Evolutionary conservation across 1,140 invertebrate genomes (phyloP), one percentile per base, ranked within the genome.

Genomic region (Aphidius gifuensis): DNA sequence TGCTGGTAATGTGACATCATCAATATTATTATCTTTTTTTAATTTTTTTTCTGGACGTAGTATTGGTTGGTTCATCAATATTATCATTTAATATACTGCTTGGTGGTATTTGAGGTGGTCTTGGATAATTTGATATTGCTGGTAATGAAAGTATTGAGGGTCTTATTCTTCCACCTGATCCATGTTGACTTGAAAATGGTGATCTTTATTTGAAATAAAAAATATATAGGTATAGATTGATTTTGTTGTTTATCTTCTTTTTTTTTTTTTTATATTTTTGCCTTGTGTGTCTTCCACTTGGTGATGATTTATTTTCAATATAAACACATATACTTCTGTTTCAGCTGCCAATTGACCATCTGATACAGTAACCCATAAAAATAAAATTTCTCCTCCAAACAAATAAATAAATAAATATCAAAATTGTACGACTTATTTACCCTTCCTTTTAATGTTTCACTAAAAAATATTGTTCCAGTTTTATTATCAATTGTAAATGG

Each of bases 301-400:
- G 68, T 44, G 54, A 64, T 57, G 68, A 71, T 50, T 70, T 68
- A 63, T 74, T 76, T 68, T 70, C 74, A 65, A 90, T 87, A 61
- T 86, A 84, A 6, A n/a, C n/a, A 87, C 87, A 70, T 81, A 87
- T 8, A 90, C 88, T 76, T 90, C 88, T n/a, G 83, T 86, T 75
- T 91, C 91, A 5, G 86, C 83, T 21, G 83, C 83, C 6, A 88
- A 74, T 44, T 84, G 77, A 11, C 89, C 89, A 75, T 90, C 88
- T 8, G 83, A 84, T 5, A 87, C 87, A 9, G 87, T 89, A 47
- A 91, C 87, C 72, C 88, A 90, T 2, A 91, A 75, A 65, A 85
- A 85, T 64, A 90, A 83, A 60, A 87, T 84, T 71, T 88, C 80
- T 11, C 88, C 88, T 66, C 81, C 87, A 89, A 5, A n/a, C 9